Conservation (phyloP, 2,888 invertebrate genomes). For the Drosophila melanocephala region DNA sequence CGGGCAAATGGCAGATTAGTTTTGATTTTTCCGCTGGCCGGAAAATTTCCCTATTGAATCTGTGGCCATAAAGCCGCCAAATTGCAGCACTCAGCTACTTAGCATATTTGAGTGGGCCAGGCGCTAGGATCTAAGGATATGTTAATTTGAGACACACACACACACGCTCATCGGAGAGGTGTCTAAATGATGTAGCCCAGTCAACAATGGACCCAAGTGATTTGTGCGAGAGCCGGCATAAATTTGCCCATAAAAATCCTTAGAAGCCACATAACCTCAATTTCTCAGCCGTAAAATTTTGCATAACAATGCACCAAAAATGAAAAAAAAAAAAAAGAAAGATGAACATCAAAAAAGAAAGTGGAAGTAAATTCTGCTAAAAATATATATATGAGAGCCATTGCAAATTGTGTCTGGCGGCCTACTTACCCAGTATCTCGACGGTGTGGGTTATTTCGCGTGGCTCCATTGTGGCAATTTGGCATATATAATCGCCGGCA, state of each 20-base stretch:
- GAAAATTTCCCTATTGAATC: slow-evolving; percentile 73
- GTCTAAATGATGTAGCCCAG: slow-evolving; percentile 67
- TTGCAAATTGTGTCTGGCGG: slow-evolving; percentile 28
- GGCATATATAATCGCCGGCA: slow-evolving; percentile 90
- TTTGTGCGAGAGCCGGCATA: slow-evolving; percentile 71
- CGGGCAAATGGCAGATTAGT: slow-evolving; percentile 78
- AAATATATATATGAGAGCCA: slow-evolving; percentile 6
- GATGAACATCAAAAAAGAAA: neutral
- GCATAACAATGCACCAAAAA: slow-evolving; percentile 69
- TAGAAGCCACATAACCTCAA: slow-evolving; percentile 23
- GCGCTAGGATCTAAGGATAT: slow-evolving; percentile 74
- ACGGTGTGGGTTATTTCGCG: slow-evolving; percentile 89
- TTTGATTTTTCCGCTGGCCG: slow-evolving; percentile 75
- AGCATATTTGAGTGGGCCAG: slow-evolving; percentile 77
- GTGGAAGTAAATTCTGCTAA: slow-evolving; percentile 3
- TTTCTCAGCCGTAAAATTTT: slow-evolving; percentile 48
- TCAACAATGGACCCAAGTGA: slow-evolving; percentile 78
- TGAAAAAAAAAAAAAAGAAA: neutral
- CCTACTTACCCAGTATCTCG: slow-evolving; percentile 88
- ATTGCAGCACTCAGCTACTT: slow-evolving; percentile 76
- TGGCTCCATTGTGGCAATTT: slow-evolving; percentile 89
- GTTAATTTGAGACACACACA: slow-evolving; percentile 69
- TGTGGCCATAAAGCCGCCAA: slow-evolving; percentile 77
- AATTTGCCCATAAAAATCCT: slow-evolving; percentile 64
- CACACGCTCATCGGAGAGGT: slow-evolving; percentile 57